Percentiles rank a stretch among this genome's conserved stretches.
Conservation (phyloP, 2,113 vertebrate species). For the rabbit (Oryctolagus cuniculus) region mOryCun1.1 NC_091439.1:59839001-59839500, state of each 20-base stretch:
- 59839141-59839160: not conserved
- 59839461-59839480: not conserved
- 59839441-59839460: not conserved
- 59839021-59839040: not conserved
- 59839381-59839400: not conserved
- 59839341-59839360: not conserved
- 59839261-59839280: not conserved
- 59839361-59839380: not conserved
- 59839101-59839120: not conserved
- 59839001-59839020: not conserved
- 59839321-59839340: not conserved
- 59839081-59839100: not conserved
- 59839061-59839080: not conserved
- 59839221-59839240: not conserved
- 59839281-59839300: not conserved
- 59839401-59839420: not conserved
- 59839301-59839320: not conserved
- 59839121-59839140: constrained; percentile 16
- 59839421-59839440: not conserved
- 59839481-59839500: not conserved
- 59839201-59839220: not conserved
- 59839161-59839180: not conserved
- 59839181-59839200: not conserved
- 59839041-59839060: not conserved
- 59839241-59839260: not conserved